phyloP scores from a whole-genome alignment of 2,797 vertebrate species.

The Crocidura indochinensis region DNA sequence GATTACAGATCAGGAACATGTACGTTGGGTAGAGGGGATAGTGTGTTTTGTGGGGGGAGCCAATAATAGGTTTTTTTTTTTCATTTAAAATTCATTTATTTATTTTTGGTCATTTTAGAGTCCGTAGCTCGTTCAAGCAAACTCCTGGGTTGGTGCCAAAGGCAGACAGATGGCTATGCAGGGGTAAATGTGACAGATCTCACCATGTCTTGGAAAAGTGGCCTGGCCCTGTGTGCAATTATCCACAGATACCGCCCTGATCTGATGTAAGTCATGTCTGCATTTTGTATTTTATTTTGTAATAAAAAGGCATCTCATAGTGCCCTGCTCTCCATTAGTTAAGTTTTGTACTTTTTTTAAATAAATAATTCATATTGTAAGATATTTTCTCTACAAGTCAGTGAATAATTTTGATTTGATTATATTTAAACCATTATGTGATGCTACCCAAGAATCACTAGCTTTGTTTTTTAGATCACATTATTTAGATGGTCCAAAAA shows the following conservation, averaged over 20 bases:
- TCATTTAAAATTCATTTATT: too few species aligned
- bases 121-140: constrained; percentile 98
- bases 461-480: constrained; percentile 45
- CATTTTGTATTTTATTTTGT: constrained; percentile 1
- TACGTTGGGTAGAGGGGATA: too few species aligned
- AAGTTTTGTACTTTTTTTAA: not conserved
- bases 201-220: constrained; percentile 99
- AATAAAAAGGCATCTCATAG: not conserved
- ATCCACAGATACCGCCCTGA: constrained; percentile 98
- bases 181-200: constrained; percentile 96
- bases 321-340: not conserved
- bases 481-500: constrained; percentile 23
- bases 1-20: too few species aligned
- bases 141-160: constrained; percentile 98
- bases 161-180: constrained; percentile 97
- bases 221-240: constrained; percentile 97
- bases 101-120: constrained; percentile 90
- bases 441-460: not conserved
- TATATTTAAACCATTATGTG: not conserved
- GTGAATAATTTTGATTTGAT: constrained; percentile 17
- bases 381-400: not conserved
- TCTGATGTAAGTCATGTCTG: constrained; percentile 94
- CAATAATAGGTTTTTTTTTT: not conserved
- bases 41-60: too few species aligned
- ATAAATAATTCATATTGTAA: not conserved